These are phyloP conservation scores for Falcaria lacertinaria DNA, from an alignment of 2,888 invertebrate genomes.

Conservation along the genomic window DNA sequence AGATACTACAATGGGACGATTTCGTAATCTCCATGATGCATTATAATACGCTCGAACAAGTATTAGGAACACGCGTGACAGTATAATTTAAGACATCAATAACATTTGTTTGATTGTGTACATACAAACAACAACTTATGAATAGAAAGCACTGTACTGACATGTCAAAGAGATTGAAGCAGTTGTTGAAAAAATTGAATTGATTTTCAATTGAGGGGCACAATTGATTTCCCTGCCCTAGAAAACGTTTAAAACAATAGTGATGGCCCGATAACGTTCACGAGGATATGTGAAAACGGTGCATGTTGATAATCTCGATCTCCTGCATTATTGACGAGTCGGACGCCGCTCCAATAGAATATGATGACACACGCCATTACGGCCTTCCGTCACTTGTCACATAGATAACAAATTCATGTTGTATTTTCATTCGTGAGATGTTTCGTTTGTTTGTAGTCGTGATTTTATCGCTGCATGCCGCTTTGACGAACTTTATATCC, in stretches of 20 bases:
- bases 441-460: slow-evolving; percentile 45
- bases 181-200: not conserved
- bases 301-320: slow-evolving; percentile 72
- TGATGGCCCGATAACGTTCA: slow-evolving; percentile 59
- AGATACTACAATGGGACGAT: slow-evolving; percentile 45
- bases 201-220: slow-evolving; percentile 2
- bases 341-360: slow-evolving; percentile 58
- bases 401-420: slow-evolving; percentile 55
- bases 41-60: slow-evolving; percentile 36
- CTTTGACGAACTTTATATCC: too few species aligned
- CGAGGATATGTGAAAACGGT: slow-evolving; percentile 60
- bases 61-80: slow-evolving; percentile 54
- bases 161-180: not conserved
- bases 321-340: slow-evolving; percentile 70
- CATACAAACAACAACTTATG: slow-evolving; percentile 9
- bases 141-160: slow-evolving; percentile 4
- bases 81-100: slow-evolving; percentile 46
- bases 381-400: slow-evolving; percentile 55
- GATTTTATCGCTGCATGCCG: slow-evolving; percentile 26
- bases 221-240: slow-evolving; percentile 55
- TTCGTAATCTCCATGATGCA: slow-evolving; percentile 46
- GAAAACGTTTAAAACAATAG: slow-evolving; percentile 65
- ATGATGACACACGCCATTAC: slow-evolving; percentile 71
- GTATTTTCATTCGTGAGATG: slow-evolving; percentile 52
- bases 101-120: slow-evolving; percentile 17